Conservation (phyloP, 2,888 invertebrate species). For the Taenaris catops region DNA sequence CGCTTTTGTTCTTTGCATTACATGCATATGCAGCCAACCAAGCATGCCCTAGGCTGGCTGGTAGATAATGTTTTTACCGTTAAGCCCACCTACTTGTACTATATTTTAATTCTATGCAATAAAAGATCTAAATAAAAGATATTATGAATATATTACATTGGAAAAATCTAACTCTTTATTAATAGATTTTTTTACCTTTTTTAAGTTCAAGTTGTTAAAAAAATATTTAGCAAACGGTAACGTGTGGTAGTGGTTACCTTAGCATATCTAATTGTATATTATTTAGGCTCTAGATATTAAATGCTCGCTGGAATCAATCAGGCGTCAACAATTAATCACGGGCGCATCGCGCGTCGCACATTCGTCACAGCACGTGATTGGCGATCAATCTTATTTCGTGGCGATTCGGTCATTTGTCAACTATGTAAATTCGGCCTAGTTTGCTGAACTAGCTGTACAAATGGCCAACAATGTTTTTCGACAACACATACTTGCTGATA, state of each 20-base stretch:
- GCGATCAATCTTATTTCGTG: conserved; percentile 29
- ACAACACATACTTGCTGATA: too few species aligned
- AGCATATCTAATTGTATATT: conserved; percentile 4
- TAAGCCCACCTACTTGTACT: too few species aligned
- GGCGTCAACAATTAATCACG: conserved; percentile 30
- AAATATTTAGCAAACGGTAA: background rate
- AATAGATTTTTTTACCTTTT: too few species aligned
- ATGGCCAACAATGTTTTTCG: too few species aligned
- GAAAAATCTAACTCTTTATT: too few species aligned
- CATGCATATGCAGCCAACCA: too few species aligned
- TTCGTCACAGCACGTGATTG: conserved; percentile 27
- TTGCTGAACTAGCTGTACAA: conserved; percentile 2
- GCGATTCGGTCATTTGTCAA: conserved; percentile 22
- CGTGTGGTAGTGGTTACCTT: background rate
- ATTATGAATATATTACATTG: too few species aligned
- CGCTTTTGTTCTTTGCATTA: too few species aligned
- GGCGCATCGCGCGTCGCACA: conserved; percentile 26
- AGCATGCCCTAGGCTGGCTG: too few species aligned
- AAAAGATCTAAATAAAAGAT: too few species aligned
- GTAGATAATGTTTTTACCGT: too few species aligned
- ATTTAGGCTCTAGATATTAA: conserved; percentile 19
- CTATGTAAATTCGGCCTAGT: conserved; percentile 12
- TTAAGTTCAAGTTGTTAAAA: background rate
- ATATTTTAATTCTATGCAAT: too few species aligned
- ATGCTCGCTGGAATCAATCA: conserved; percentile 29